Evolutionary conservation across 2,888 invertebrate species (phyloP).

Genomic region (Lasioglossum lativentre): DNA sequence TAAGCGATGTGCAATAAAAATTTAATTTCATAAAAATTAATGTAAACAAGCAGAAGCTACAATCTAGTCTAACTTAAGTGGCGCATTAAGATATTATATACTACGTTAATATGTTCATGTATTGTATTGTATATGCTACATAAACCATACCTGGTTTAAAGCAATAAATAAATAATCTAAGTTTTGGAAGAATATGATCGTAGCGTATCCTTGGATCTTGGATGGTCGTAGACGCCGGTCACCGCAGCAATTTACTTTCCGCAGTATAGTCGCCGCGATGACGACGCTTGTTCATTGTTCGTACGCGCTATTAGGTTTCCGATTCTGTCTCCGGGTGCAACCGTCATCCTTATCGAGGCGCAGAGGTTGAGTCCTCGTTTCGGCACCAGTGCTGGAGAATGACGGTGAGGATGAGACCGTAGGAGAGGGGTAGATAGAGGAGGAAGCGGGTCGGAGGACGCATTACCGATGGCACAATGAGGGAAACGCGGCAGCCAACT

Average conservation of each 20-base stretch:
- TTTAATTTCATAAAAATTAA: no score
- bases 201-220: slow-evolving; percentile 7
- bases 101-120: no score
- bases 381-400: not conserved
- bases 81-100: no score
- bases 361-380: slow-evolving; percentile 39
- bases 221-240: slow-evolving; percentile 41
- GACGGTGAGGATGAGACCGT: not conserved
- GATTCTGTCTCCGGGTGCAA: slow-evolving; percentile 58
- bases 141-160: no score
- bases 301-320: slow-evolving; percentile 80
- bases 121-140: no score
- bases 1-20: no score
- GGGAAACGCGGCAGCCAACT: slow-evolving; percentile 68
- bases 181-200: no score
- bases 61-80: no score
- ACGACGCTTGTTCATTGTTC: slow-evolving; percentile 81
- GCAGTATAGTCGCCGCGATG: slow-evolving; percentile 81
- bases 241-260: slow-evolving; percentile 79
- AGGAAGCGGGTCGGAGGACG: slow-evolving; percentile 46
- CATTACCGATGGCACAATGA: slow-evolving; percentile 72
- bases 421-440: not conserved
- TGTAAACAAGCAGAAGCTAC: no score
- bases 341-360: slow-evolving; percentile 57
- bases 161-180: no score